These are phyloP conservation scores for Myopa testacea DNA, from an alignment of 2,888 invertebrate genomes.

Conservation along the genomic window DNA sequence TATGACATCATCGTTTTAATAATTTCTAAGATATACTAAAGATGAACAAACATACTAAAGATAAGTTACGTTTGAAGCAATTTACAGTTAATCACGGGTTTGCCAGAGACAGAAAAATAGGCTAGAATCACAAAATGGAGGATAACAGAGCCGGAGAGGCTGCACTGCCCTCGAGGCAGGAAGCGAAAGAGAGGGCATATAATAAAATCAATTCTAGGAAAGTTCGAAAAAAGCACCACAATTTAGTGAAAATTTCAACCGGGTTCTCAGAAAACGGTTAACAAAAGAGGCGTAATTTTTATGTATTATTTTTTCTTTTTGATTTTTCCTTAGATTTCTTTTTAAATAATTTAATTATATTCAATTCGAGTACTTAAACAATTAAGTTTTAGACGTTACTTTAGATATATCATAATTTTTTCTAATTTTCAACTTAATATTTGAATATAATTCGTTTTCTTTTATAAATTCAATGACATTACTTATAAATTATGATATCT, in stretches of 20 bases:
- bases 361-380: no score
- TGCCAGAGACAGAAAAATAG: neutral
- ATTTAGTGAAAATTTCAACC: neutral
- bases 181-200: neutral
- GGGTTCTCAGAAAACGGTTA: constrained; percentile 16
- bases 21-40: neutral
- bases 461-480: no score
- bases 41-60: neutral
- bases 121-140: neutral
- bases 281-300: constrained; percentile 34
- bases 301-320: constrained; percentile 18
- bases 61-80: neutral
- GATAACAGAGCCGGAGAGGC: neutral
- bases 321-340: neutral
- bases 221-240: no score
- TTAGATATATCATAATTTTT: no score
- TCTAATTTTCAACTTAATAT: no score
- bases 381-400: no score
- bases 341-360: neutral
- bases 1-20: neutral
- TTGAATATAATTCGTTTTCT: no score
- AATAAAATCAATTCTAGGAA: no score
- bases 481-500: no score
- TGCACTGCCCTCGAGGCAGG: neutral
- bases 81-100: neutral